Evolutionary conservation across 2,888 invertebrate genomes (phyloP).

Genomic region (Nomada fabriciana): DNA sequence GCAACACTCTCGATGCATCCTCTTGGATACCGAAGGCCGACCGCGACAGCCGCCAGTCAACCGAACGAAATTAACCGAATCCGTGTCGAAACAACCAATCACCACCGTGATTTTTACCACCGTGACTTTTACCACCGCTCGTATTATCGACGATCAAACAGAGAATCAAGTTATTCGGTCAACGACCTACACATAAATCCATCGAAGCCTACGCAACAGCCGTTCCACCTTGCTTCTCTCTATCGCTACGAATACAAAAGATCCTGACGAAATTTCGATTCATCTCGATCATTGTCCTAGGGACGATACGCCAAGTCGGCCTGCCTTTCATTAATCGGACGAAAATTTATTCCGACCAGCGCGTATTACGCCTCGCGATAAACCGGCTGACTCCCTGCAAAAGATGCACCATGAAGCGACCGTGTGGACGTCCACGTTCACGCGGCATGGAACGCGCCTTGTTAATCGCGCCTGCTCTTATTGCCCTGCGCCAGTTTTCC

Average conservation of each 20-base stretch:
- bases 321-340: constrained; percentile 65
- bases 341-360: constrained; percentile 74
- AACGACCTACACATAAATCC: background rate
- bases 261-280: background rate
- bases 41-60: constrained; percentile 4
- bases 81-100: constrained; percentile 30
- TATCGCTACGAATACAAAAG: background rate
- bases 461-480: background rate
- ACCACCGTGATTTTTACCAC: background rate
- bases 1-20: background rate
- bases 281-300: background rate
- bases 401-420: background rate
- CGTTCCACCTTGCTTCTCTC: background rate
- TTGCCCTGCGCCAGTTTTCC: too few species aligned
- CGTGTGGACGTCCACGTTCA: background rate
- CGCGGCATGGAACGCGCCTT: background rate
- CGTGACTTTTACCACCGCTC: too few species aligned
- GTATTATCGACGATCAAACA: constrained; percentile 20
- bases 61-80: constrained; percentile 1
- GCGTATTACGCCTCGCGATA: constrained; percentile 24
- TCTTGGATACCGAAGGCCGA: background rate
- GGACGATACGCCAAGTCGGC: constrained; percentile 15
- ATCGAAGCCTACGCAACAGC: background rate
- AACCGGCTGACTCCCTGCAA: constrained; percentile 7
- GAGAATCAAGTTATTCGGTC: constrained; percentile 15